These are phyloP conservation scores for Oligia fasciuncula DNA, from an alignment of 2,888 invertebrate species.

Conservation along the genomic window DNA sequence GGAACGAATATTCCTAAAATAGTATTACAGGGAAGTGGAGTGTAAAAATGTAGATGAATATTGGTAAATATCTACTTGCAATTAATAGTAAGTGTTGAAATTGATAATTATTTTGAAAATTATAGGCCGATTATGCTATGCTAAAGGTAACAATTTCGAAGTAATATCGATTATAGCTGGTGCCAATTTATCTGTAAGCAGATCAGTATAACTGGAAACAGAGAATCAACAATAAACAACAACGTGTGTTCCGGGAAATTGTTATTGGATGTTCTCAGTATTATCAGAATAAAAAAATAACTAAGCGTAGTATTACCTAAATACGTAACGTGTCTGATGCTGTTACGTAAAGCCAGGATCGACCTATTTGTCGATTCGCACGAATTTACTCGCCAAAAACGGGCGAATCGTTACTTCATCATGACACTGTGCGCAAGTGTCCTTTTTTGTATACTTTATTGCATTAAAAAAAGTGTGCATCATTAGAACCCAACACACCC, in stretches of 20 bases:
- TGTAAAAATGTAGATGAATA: neutral
- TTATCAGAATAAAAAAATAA: neutral
- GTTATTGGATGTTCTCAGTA: conserved; percentile 16
- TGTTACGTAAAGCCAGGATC: conserved; percentile 3
- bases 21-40: no score
- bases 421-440: neutral
- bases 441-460: no score
- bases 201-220: conserved; percentile 11
- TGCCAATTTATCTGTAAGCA: conserved; percentile 1
- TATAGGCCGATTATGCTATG: no score
- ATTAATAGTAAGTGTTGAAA: no score
- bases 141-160: no score
- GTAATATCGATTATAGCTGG: neutral
- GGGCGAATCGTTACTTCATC: no score
- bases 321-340: conserved; percentile 4
- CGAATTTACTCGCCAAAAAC: neutral
- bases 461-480: no score
- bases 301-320: neutral
- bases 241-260: conserved; percentile 8
- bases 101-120: no score
- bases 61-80: no score
- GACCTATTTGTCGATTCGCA: neutral
- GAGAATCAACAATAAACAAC: conserved; percentile 16
- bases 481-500: no score
- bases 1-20: neutral